Evolutionary conservation across 2,797 vertebrate species (phyloP).

Genomic region (Megaceryle alcyon): DNA sequence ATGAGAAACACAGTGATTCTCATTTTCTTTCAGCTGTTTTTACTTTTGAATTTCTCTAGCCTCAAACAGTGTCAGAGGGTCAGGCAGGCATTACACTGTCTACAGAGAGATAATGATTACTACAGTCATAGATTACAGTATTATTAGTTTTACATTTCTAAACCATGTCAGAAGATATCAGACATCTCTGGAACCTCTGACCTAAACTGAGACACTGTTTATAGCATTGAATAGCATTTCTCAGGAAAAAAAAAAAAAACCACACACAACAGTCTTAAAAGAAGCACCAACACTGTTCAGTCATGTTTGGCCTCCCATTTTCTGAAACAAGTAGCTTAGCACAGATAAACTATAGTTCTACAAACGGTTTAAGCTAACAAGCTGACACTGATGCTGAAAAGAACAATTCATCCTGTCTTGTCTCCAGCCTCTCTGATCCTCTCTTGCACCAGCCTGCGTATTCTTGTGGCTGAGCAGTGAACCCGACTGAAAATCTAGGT

Average conservation of each 20-base stretch:
- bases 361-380: neutral
- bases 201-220: neutral
- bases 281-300: neutral
- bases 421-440: neutral
- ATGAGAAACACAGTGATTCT: neutral
- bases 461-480: neutral
- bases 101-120: neutral
- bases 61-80: neutral
- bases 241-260: neutral
- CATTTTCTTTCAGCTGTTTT: neutral
- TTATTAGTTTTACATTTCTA: conserved; percentile 1
- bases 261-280: neutral
- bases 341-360: neutral
- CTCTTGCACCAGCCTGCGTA: neutral
- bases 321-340: neutral
- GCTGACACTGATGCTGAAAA: neutral
- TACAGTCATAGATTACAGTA: neutral
- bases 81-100: neutral
- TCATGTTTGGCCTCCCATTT: neutral
- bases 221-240: neutral
- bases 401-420: neutral
- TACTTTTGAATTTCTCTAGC: neutral
- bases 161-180: neutral
- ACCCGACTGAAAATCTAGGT: neutral
- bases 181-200: neutral